Evolutionary conservation across 2,888 invertebrate genomes (phyloP).

Genomic region (Pasiphila rectangulata): DNA sequence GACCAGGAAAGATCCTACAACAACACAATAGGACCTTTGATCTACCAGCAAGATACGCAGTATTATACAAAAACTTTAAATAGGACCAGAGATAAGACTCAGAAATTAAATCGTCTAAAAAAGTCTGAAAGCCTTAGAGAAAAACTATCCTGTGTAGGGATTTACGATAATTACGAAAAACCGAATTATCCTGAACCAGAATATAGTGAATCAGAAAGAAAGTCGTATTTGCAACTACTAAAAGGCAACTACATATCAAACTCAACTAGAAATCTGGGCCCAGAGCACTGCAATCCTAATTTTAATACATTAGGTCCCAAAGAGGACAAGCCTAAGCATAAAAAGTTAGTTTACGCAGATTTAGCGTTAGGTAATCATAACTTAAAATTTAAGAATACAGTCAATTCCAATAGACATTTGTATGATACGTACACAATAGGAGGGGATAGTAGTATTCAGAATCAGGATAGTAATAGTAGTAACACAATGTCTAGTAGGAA

Average conservation of each 20-base stretch:
- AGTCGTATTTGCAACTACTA: slow-evolving; percentile 68
- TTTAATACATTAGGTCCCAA: slow-evolving; percentile 63
- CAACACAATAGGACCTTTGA: slow-evolving; percentile 71
- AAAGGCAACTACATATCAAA: slow-evolving; percentile 78
- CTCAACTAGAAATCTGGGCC: slow-evolving; percentile 68
- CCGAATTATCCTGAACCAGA: slow-evolving; percentile 73
- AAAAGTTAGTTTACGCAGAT: slow-evolving; percentile 78
- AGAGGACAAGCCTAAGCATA: slow-evolving; percentile 72
- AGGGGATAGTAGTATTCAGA: slow-evolving; percentile 65
- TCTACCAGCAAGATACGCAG: slow-evolving; percentile 70
- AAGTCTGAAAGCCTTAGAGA: slow-evolving; percentile 76
- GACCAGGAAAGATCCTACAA: slow-evolving; percentile 71
- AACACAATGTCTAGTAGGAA: slow-evolving; percentile 54
- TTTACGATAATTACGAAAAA: slow-evolving; percentile 74
- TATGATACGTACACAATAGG: slow-evolving; percentile 77
- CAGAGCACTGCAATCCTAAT: slow-evolving; percentile 59
- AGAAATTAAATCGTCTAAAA: slow-evolving; percentile 71
- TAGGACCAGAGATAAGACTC: slow-evolving; percentile 71
- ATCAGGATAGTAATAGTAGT: slow-evolving; percentile 61
- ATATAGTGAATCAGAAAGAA: slow-evolving; percentile 68
- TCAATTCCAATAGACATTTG: slow-evolving; percentile 79
- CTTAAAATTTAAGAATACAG: slow-evolving; percentile 80
- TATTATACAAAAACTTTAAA: slow-evolving; percentile 76
- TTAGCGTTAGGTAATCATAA: slow-evolving; percentile 80
- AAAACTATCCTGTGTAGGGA: slow-evolving; percentile 74